These are phyloP conservation scores for Galleria mellonella DNA, from an alignment of 1,140 invertebrate genomes.

Conservation along the genomic window DNA sequence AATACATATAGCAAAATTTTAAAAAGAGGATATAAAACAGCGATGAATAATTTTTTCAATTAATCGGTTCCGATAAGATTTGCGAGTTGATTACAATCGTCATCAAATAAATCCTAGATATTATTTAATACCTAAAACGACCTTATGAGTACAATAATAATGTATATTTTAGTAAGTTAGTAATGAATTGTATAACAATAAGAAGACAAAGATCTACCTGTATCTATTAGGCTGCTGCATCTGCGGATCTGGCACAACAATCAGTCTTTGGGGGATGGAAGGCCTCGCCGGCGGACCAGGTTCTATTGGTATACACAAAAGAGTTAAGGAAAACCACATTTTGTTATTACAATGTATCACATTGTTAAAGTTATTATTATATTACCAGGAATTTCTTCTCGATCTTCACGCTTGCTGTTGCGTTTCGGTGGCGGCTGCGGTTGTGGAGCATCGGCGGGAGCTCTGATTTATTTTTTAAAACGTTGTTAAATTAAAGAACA, in stretches of 20 bases:
- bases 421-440: constrained; percentile 75
- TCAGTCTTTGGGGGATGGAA: constrained; percentile 90
- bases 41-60: too few species aligned
- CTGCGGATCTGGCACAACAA: constrained; percentile 82
- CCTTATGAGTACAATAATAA: too few species aligned
- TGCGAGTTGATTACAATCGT: too few species aligned
- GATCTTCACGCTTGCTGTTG: constrained; percentile 70
- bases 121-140: background rate
- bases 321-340: constrained; percentile 8
- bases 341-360: background rate
- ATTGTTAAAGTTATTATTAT: constrained; percentile 2
- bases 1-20: too few species aligned
- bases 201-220: constrained; percentile 41
- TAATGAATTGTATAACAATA: background rate
- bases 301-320: constrained; percentile 74
- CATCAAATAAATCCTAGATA: too few species aligned
- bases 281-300: constrained; percentile 89
- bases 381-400: constrained; percentile 72
- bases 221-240: constrained; percentile 73
- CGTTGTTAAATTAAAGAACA: constrained; percentile 4
- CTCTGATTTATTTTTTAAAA: constrained; percentile 29
- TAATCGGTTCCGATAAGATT: too few species aligned
- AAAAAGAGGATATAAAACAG: too few species aligned
- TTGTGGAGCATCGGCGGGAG: constrained; percentile 64
- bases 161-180: background rate